A percentile compares a stretch with the other conserved stretches of the same genome.
Evolutionary conservation across 2,113 vertebrate genomes (phyloP).

Genomic region (Cariama cristata): DNA sequence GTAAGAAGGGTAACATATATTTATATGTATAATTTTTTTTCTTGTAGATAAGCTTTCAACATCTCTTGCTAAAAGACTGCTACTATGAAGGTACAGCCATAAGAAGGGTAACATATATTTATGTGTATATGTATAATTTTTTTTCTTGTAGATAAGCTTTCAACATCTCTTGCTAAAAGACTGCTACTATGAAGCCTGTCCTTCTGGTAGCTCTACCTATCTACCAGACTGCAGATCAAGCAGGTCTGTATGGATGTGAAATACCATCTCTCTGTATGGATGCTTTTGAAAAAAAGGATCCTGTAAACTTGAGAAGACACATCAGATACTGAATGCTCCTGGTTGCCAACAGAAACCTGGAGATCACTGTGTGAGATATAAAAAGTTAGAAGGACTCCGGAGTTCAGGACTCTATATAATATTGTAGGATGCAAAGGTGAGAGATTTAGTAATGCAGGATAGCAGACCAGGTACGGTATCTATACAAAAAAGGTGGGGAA

Average conservation of each 20-base stretch:
- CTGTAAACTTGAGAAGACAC: not conserved
- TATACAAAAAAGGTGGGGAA: not conserved
- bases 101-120: not conserved
- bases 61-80: not conserved
- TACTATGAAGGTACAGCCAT: not conserved
- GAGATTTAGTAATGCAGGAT: not conserved
- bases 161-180: not conserved
- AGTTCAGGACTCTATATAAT: not conserved
- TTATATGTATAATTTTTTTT: not conserved
- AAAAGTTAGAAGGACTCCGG: not conserved
- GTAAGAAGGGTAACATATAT: not conserved
- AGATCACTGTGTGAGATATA: not conserved
- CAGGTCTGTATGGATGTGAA: not conserved
- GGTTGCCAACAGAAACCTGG: not conserved
- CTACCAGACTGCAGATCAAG: not conserved
- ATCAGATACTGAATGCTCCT: not conserved
- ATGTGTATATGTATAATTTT: not conserved
- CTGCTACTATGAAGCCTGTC: not conserved
- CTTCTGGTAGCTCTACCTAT: not conserved
- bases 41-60: not conserved
- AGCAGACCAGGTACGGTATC: not conserved
- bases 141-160: not conserved
- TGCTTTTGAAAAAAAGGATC: not conserved
- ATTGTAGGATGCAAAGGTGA: not conserved
- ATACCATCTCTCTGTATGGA: not conserved